A percentile compares a stretch with the other conserved stretches of the same genome.
Evolutionary conservation across 1,140 invertebrate genomes (phyloP).

Genomic region (Drosophila bocqueti): DNA sequence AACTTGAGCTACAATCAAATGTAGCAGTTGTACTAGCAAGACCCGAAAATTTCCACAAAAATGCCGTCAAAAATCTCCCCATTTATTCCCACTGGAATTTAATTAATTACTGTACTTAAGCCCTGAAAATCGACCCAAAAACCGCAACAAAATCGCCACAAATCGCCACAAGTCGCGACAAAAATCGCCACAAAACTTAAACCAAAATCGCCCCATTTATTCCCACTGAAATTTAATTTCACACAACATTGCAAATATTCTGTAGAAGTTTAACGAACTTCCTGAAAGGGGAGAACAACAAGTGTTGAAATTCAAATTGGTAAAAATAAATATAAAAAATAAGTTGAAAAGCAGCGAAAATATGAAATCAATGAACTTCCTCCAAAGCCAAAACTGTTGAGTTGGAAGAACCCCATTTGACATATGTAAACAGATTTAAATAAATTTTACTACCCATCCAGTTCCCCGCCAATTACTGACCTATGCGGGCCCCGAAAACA

Average conservation of each 20-base stretch:
- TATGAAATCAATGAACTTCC: constrained; percentile 54
- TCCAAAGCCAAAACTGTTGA: constrained; percentile 17
- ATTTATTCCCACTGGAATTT: too few species aligned
- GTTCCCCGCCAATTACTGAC: constrained; percentile 65
- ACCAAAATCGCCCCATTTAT: not conserved
- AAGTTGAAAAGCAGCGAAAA: constrained; percentile 7
- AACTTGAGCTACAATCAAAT: too few species aligned
- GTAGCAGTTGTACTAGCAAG: too few species aligned
- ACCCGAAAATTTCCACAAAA: too few species aligned
- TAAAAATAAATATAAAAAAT: constrained; percentile 26
- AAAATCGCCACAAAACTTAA: not conserved
- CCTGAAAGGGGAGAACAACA: constrained; percentile 56
- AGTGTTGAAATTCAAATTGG: constrained; percentile 49
- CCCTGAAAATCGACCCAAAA: not conserved
- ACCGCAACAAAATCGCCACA: too few species aligned
- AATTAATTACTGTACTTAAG: not conserved
- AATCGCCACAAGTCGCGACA: too few species aligned
- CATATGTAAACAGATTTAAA: constrained; percentile 21
- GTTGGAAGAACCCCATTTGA: constrained; percentile 6
- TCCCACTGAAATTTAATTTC: constrained; percentile 51
- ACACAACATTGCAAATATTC: constrained; percentile 41
- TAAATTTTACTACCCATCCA: constrained; percentile 25
- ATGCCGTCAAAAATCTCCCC: too few species aligned
- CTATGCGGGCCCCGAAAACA: constrained; percentile 63
- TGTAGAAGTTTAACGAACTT: constrained; percentile 62